A percentile compares a stretch with the other conserved stretches of the same genome.
Conservation (phyloP, 2,113 vertebrate species). For the Cyprinodon tularosa region DNA sequence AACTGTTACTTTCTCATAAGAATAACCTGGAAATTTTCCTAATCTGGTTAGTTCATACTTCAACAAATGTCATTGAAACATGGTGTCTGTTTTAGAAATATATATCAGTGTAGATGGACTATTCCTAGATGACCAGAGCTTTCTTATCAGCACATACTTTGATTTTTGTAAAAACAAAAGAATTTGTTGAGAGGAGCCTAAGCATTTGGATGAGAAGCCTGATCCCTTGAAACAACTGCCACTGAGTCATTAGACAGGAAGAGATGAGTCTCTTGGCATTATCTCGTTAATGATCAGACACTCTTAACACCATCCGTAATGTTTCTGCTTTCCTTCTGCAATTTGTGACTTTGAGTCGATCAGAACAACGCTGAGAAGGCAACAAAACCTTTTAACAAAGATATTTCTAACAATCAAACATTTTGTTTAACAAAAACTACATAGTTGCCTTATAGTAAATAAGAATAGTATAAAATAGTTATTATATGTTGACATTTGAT, state of each 20-base stretch:
- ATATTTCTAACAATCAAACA: neutral
- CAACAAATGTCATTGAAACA: constrained; percentile 30
- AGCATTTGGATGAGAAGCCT: constrained; percentile 69
- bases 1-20: constrained; percentile 1
- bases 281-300: constrained; percentile 75
- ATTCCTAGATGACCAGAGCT: constrained; percentile 34
- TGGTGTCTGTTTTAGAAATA: constrained; percentile 33
- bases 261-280: constrained; percentile 69
- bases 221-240: constrained; percentile 75
- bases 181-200: constrained; percentile 54
- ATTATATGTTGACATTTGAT: too few species aligned
- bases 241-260: constrained; percentile 66
- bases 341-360: constrained; percentile 38
- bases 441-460: neutral
- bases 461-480: neutral
- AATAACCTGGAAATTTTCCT: constrained; percentile 33
- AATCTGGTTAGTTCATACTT: constrained; percentile 14
- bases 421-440: too few species aligned
- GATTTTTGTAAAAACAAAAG: constrained; percentile 63
- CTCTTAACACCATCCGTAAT: constrained; percentile 73
- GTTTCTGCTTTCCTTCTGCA: constrained; percentile 34
- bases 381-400: neutral
- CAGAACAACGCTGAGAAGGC: constrained; percentile 33
- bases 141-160: constrained; percentile 33
- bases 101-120: constrained; percentile 11